These are phyloP conservation scores for Dufourea novaeangliae DNA, from an alignment of 1,140 invertebrate species.

Conservation along the genomic window DNA sequence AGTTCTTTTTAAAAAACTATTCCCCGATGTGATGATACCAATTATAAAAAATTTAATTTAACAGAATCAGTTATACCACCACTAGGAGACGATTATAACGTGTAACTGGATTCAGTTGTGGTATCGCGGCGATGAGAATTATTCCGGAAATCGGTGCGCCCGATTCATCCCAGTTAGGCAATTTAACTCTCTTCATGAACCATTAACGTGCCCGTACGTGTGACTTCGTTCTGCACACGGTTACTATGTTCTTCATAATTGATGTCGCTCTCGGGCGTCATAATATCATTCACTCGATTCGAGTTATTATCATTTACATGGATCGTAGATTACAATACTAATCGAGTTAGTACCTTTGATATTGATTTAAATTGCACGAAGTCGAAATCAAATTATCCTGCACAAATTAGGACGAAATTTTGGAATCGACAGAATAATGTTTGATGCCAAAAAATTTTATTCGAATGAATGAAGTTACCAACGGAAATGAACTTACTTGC, in stretches of 20 bases:
- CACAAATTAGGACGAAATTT: not conserved
- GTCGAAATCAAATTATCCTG: not conserved
- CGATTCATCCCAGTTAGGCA: slow-evolving; percentile 5
- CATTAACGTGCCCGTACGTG: slow-evolving; percentile 6
- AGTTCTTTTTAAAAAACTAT: no score
- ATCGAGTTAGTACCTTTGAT: no score
- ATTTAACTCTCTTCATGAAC: slow-evolving; percentile 17
- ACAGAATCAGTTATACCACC: not conserved
- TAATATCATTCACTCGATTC: not conserved
- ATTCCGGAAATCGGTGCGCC: slow-evolving; percentile 3
- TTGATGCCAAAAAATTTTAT: not conserved
- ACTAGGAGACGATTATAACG: not conserved
- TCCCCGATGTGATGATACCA: no score
- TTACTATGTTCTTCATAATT: not conserved
- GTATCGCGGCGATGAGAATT: not conserved
- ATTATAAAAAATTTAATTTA: not conserved
- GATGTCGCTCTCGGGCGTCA: not conserved
- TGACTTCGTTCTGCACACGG: not conserved
- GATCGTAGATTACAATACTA: no score
- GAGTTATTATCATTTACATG: not conserved
- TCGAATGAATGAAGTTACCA: not conserved
- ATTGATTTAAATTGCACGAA: not conserved
- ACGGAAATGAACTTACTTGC: not conserved
- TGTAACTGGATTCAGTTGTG: not conserved
- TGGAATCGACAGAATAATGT: not conserved